phyloP scores from a whole-genome alignment of 2,888 invertebrate genomes.

The Cantharis rustica region DNA sequence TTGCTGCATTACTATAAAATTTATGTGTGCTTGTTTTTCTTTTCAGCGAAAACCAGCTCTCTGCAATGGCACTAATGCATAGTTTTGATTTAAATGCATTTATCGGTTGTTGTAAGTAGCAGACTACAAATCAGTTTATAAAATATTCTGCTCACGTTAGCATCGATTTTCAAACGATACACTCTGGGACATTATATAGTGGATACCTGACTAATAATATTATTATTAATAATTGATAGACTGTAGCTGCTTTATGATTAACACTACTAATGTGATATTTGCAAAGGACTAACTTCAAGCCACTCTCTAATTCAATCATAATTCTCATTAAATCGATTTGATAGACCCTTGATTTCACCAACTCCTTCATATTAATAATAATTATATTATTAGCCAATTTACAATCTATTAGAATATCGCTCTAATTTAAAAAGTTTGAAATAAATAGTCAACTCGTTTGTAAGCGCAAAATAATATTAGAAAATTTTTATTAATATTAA shows the following conservation, averaged over 20 bases:
- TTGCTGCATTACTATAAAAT: background rate
- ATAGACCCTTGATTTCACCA: conserved; percentile 1
- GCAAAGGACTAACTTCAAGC: conserved; percentile 9
- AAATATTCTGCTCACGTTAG: conserved; percentile 23
- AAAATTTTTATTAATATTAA: background rate
- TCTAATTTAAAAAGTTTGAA: background rate
- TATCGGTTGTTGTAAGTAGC: background rate
- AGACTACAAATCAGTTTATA: conserved; percentile 19
- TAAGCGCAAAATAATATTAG: background rate
- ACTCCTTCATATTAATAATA: background rate
- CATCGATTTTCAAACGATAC: conserved; percentile 12
- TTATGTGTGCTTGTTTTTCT: background rate
- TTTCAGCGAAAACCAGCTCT: background rate
- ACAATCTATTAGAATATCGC: background rate
- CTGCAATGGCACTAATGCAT: background rate
- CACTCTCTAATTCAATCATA: conserved; percentile 10
- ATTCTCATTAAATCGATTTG: conserved; percentile 12
- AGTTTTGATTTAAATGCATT: background rate
- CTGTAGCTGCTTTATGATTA: conserved; percentile 12
- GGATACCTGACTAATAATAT: conserved; percentile 16
- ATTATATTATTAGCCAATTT: background rate
- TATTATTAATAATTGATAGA: conserved; percentile 16
- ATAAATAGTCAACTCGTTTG: background rate
- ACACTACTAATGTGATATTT: conserved; percentile 13
- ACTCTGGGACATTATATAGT: background rate